Percentiles rank a stretch among this genome's conserved stretches.
Conservation (phyloP, 2,888 invertebrate genomes). For the Tigriopus californicus region DNA sequence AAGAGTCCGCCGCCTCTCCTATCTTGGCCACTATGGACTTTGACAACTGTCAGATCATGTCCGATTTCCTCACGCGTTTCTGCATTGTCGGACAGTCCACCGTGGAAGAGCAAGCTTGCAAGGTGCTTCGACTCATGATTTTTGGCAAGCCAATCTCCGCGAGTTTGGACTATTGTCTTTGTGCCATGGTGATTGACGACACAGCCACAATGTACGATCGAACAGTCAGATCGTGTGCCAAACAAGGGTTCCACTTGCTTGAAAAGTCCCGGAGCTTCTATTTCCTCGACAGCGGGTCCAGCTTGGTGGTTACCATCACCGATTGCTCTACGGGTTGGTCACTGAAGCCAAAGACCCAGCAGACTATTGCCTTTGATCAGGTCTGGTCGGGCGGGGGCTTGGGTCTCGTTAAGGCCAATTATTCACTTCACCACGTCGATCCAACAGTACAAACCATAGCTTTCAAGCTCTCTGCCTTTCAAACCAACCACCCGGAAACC, state of each 20-base stretch:
- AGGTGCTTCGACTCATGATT: neutral
- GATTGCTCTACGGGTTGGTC: conserved; percentile 1
- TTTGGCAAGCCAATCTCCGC: conserved; percentile 2
- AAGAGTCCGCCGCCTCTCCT: neutral
- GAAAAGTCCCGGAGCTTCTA: neutral
- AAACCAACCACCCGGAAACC: neutral
- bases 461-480: conserved; percentile 1
- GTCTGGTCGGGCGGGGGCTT: neutral
- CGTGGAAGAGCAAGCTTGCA: neutral
- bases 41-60: conserved; percentile 8
- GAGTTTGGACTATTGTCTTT: conserved; percentile 2
- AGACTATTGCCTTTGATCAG: neutral
- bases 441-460: conserved; percentile 4
- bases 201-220: neutral
- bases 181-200: neutral
- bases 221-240: neutral
- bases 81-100: conserved; percentile 9
- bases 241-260: neutral
- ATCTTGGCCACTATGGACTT: conserved; percentile 1
- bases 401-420: neutral
- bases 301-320: neutral
- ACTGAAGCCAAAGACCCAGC: neutral
- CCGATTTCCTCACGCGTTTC: conserved; percentile 8
- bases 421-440: neutral
- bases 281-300: neutral